Conservation (phyloP, 2,888 invertebrate genomes). For the Eurytoma adleriae region DNA sequence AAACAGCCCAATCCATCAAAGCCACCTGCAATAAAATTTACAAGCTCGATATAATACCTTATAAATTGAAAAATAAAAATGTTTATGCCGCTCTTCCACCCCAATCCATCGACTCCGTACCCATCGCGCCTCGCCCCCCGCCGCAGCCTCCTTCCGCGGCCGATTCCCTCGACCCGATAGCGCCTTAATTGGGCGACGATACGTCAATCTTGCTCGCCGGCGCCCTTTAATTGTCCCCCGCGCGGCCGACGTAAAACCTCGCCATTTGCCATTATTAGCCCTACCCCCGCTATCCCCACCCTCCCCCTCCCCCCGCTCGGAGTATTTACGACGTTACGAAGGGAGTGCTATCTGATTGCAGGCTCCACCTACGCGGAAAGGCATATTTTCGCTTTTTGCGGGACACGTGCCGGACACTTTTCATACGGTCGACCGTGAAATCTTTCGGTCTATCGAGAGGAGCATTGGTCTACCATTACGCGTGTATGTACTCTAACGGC, state of each 20-base stretch:
- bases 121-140: background rate
- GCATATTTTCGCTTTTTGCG: slow-evolving; percentile 21
- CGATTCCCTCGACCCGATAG: slow-evolving; percentile 42
- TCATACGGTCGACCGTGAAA: too few relatives aligned
- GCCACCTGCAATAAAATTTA: background rate
- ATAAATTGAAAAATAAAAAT: slow-evolving; percentile 51
- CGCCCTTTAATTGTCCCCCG: slow-evolving; percentile 35
- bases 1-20: slow-evolving; percentile 22
- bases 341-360: slow-evolving; percentile 14
- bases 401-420: background rate
- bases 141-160: background rate
- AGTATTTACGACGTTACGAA: slow-evolving; percentile 39
- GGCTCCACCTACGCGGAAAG: slow-evolving; percentile 29
- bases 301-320: background rate
- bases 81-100: slow-evolving; percentile 4
- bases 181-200: slow-evolving; percentile 50
- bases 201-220: background rate
- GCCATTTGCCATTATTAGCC: slow-evolving; percentile 54
- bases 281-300: too few relatives aligned
- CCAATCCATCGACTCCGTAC: slow-evolving; percentile 9
- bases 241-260: background rate
- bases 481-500: too few relatives aligned
- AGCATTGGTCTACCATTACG: too few relatives aligned
- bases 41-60: slow-evolving; percentile 6
- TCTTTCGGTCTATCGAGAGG: too few relatives aligned